These are phyloP conservation scores for Paratrypauchen microcephalus DNA, from an alignment of 2,797 vertebrate genomes.

Conservation along the genomic window DNA sequence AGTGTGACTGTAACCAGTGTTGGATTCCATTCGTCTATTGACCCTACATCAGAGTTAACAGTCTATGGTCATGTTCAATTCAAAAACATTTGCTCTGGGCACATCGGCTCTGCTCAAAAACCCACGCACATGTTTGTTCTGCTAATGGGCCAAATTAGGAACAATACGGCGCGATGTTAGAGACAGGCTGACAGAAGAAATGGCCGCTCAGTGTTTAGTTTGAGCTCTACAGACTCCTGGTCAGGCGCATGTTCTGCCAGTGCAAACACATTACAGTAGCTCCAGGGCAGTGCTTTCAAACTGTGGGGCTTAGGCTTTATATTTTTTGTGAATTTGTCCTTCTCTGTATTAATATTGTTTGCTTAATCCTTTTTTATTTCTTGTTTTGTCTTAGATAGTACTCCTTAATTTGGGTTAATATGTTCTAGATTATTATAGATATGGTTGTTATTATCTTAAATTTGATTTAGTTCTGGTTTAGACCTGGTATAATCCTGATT, in stretches of 20 bases:
- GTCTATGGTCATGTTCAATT: conserved; percentile 12
- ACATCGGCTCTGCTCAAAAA: conserved; percentile 7
- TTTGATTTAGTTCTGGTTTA: neutral
- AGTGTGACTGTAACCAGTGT: neutral
- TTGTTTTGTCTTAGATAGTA: neutral
- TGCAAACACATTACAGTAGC: conserved; percentile 73
- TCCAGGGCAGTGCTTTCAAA: conserved; percentile 29
- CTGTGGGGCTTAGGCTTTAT: neutral
- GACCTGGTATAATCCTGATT: neutral
- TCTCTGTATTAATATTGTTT: neutral
- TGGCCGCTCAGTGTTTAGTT: conserved; percentile 50
- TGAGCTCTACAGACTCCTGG: conserved; percentile 38
- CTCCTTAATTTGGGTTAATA: too few relatives aligned
- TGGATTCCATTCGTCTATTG: neutral
- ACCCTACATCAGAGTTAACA: conserved; percentile 11
- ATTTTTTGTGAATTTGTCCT: neutral
- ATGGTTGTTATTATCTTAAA: too few relatives aligned
- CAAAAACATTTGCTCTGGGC: conserved; percentile 18
- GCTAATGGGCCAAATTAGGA: conserved; percentile 51
- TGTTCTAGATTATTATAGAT: too few relatives aligned
- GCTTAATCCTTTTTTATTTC: neutral
- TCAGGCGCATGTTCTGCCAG: conserved; percentile 55
- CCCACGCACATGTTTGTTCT: conserved; percentile 43
- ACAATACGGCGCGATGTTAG: conserved; percentile 42
- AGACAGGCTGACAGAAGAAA: conserved; percentile 32